Base-by-base conservation (phyloP, 2,888 invertebrate genomes). In the Synanthedon andrenaeformis region DNA sequence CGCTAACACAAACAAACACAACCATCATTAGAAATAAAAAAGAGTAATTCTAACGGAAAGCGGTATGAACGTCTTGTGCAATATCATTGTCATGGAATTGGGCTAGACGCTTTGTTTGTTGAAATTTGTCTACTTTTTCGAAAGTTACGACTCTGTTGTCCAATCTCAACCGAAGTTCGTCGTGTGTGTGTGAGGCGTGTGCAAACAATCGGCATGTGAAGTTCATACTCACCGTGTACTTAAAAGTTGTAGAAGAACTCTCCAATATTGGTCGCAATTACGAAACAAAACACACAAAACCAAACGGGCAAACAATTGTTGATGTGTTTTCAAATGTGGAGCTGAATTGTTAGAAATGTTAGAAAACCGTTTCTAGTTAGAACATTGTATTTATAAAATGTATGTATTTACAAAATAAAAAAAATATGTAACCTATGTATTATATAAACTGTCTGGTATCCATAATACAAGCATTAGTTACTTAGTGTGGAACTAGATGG, bases 221-320 rank as follows among this genome's bases (percentile, higher is more conserved):
- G 45, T 45, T 45, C 45, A 14, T 45, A 45, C 45, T 45, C 14
- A 45, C 45, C 13, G 14, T 45, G 45, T 45, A 13, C 45, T 45
- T 45, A 35, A 45, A n/a, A 45, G n/a, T 42, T 45, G 45, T 45
- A 45, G 45, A 45, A 74, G 70, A 62, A 63, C 67, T 63, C 67
- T 72, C 59, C 58, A 70, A 68, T 64, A 71, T 71, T 67, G 71
- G 73, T 74, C 74, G 70, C 72, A 73, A 77, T 79, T 79, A 76
- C 76, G 75, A 73, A 68, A 79, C 68, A 64, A 62, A 70, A 66
- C 65, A 62, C 62, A 64, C 66, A 63, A 60, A 64, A 62, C 60
- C 53, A 52, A 57, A 57, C 63, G 66, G 59, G 66, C 61, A 67
- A 61, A 66, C 63, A 62, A 53, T 58, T 49, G 23, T 2, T 49